Base-by-base conservation (phyloP, 2,797 vertebrate species). In the Aeoliscus strigatus region DNA sequence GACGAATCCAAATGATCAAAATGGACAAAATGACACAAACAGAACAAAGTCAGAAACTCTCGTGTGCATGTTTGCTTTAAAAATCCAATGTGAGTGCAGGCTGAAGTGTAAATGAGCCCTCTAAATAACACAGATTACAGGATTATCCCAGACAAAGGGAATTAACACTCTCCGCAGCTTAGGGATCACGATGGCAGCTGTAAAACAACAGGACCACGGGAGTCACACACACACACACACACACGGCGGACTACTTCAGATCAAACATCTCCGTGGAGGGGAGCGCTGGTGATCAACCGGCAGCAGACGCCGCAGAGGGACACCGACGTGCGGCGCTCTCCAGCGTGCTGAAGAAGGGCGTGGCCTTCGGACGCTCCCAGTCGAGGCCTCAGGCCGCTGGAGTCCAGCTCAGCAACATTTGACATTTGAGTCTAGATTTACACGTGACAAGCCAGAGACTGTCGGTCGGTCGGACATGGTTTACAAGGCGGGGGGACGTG, bases 141-240 rank as follows among this genome's bases (percentile, higher is more conserved):
- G 87, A 89, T 90, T 88, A 89, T 82, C 79, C 60, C 66, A 85
- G 84, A 88, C 87, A 89, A 88, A 89, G 84, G 85, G 81, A 82
- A 86, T 88, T 86, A 88, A 84, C 82, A 83, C 79, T 86, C 79
- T 78, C 78, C 80, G 77, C 79, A 86, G 77, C 71, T 88, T 87
- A 88, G 73, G 84, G 87, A 89, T 88, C 85, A 83, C 61, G 59
- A 75, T 82, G 86, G 83, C 86, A 90, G 83, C 83, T 87, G 86
- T 78, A 83, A 80, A 83, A 86, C 80, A 86, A 87, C 80, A 77
- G 56, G 72, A 75, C 78, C 75, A 84, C 80, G 83, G 62, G 75
- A 82, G 77, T 83, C 81, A 82, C 65, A 57, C n/a, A n/a, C n/a
- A n/a, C n/a, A n/a, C n/a, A n/a, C n/a, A n/a, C n/a, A n/a, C n/a